Percentiles rank a stretch among this genome's conserved stretches.
These are phyloP conservation scores for Euura lappo DNA, from an alignment of 1,140 invertebrate species.

Conservation along the genomic window DNA sequence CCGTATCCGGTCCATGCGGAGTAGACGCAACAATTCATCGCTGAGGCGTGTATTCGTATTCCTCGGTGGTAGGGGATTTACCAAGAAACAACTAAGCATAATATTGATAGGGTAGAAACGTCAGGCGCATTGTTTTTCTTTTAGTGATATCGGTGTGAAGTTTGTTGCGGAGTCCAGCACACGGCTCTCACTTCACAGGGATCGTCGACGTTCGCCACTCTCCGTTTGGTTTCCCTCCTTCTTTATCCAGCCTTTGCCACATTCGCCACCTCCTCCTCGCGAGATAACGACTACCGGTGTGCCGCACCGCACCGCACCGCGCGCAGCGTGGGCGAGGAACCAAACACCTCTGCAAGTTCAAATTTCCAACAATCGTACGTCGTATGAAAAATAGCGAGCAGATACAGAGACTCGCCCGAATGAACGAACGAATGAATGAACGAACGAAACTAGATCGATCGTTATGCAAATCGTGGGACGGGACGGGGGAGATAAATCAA, in stretches of 20 bases:
- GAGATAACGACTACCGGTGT: slow-evolving; percentile 37
- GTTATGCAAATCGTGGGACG: not conserved
- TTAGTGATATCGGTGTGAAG: slow-evolving; percentile 21
- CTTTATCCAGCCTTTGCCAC: slow-evolving; percentile 13
- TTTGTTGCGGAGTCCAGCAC: slow-evolving; percentile 19
- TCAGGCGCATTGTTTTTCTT: slow-evolving; percentile 21
- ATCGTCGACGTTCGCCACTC: not conserved
- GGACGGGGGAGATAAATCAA: not conserved
- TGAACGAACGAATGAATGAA: not conserved
- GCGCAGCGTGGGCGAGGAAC: slow-evolving; percentile 48
- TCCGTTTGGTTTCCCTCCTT: slow-evolving; percentile 14
- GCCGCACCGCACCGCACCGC: too few species aligned
- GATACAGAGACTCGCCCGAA: not conserved
- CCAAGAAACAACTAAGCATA: slow-evolving; percentile 47
- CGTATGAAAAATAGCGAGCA: too few species aligned
- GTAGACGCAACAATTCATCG: slow-evolving; percentile 42
- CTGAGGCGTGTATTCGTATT: slow-evolving; percentile 19
- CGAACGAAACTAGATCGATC: not conserved
- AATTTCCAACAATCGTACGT: slow-evolving; percentile 49
- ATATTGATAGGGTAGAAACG: slow-evolving; percentile 40
- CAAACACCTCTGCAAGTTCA: slow-evolving; percentile 39
- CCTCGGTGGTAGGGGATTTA: slow-evolving; percentile 32
- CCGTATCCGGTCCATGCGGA: slow-evolving; percentile 37
- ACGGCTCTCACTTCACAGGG: slow-evolving; percentile 13
- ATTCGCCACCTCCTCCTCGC: slow-evolving; percentile 18